phyloP scores from a whole-genome alignment of 1,140 invertebrate genomes.

The Trichonephila clavipes region DNA sequence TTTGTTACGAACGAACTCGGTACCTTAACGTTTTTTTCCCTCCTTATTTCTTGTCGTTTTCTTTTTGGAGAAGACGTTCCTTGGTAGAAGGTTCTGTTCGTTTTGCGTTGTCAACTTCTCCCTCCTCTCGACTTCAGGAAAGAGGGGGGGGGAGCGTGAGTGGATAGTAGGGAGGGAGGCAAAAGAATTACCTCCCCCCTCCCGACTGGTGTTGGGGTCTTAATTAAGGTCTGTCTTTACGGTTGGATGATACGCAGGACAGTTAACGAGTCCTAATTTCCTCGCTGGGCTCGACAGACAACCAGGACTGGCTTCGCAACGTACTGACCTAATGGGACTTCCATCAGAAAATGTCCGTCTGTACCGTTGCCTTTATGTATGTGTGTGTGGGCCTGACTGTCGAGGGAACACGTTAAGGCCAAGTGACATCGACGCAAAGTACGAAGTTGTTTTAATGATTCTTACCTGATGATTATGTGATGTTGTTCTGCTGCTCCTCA shows the following conservation, averaged over 20 bases:
- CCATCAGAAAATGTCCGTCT: slow-evolving; percentile 49
- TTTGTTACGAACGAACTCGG: slow-evolving; percentile 42
- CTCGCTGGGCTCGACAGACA: slow-evolving; percentile 51
- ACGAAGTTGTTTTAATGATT: slow-evolving; percentile 66
- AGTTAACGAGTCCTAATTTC: slow-evolving; percentile 75
- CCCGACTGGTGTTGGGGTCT: slow-evolving; percentile 63
- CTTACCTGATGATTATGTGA: slow-evolving; percentile 69
- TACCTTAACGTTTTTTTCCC: slow-evolving; percentile 20
- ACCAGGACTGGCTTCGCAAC: slow-evolving; percentile 53
- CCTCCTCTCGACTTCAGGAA: not conserved
- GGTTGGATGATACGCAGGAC: slow-evolving; percentile 62
- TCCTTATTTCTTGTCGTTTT: not conserved
- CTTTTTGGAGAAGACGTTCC: slow-evolving; percentile 44
- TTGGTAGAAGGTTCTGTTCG: slow-evolving; percentile 39
- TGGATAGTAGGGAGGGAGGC: not conserved
- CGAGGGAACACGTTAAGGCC: not conserved
- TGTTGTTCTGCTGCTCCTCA: slow-evolving; percentile 41
- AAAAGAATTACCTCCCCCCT: slow-evolving; percentile 49
- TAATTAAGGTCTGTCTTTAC: slow-evolving; percentile 74
- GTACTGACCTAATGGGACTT: slow-evolving; percentile 72
- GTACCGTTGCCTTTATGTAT: not conserved
- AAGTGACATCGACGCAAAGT: slow-evolving; percentile 28
- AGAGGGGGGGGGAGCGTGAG: not conserved
- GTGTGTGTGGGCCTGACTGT: slow-evolving; percentile 1
- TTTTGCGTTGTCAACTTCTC: slow-evolving; percentile 65